phyloP scores from a whole-genome alignment of 2,797 vertebrate genomes.

The Propithecus perrieri region DNA sequence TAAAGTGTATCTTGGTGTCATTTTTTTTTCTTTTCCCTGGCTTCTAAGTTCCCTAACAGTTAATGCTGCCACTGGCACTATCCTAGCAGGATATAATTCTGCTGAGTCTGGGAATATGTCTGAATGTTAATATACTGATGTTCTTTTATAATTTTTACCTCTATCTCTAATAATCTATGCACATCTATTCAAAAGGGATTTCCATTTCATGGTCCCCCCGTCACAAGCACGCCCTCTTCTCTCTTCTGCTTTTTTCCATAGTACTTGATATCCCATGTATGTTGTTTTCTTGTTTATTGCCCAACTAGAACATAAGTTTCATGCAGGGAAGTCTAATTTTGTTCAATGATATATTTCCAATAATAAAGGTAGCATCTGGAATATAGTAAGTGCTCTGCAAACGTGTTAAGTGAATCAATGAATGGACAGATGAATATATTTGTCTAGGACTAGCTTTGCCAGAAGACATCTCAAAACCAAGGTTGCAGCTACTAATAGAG shows the following conservation, averaged over 20 bases:
- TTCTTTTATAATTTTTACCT: not conserved
- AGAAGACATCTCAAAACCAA: constrained; percentile 1
- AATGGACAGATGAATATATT: not conserved
- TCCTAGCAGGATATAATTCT: not conserved
- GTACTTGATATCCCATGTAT: not conserved
- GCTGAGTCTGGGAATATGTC: not conserved
- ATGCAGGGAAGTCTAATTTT: not conserved
- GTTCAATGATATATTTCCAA: not conserved
- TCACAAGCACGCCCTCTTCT: not conserved
- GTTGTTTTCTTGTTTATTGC: not conserved
- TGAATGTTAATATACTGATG: not conserved
- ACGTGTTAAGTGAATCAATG: not conserved
- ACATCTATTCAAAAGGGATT: not conserved
- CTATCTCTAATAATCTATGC: not conserved
- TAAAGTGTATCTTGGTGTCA: not conserved
- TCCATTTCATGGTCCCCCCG: not conserved
- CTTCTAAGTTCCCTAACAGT: not conserved
- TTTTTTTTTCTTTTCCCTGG: not conserved
- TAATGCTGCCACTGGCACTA: not conserved
- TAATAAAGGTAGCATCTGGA: not conserved
- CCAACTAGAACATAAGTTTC: not conserved
- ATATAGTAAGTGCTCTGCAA: not conserved
- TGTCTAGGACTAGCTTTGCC: not conserved
- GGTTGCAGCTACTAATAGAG: not conserved
- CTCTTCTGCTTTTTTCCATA: not conserved